Conservation (phyloP, 2,797 vertebrate species). For the Hafferia zeledoni region DNA sequence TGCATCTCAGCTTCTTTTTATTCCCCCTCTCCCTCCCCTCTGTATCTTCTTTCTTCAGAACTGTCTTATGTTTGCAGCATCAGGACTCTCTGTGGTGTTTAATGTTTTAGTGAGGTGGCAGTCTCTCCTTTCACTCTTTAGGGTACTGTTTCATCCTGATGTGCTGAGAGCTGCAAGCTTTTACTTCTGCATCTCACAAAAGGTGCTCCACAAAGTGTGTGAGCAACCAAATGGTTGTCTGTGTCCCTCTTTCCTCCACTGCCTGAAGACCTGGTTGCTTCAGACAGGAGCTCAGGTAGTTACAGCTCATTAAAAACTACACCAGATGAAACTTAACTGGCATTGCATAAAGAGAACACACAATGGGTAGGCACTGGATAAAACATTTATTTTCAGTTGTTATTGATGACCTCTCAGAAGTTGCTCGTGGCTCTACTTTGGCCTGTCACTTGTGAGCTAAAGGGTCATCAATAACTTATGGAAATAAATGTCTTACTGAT, state of each 20-base stretch:
- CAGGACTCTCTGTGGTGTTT: slow-evolving; percentile 18
- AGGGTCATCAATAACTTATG: slow-evolving; percentile 62
- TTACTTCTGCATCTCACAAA: neutral
- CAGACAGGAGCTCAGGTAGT: neutral
- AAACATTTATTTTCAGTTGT: slow-evolving; percentile 71
- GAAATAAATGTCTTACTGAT: slow-evolving; percentile 60
- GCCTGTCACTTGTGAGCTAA: slow-evolving; percentile 68
- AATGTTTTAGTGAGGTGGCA: slow-evolving; percentile 57
- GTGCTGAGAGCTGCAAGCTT: neutral
- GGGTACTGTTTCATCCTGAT: slow-evolving; percentile 35
- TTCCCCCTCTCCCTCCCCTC: neutral
- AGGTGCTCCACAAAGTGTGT: neutral
- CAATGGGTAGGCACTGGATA: slow-evolving; percentile 39
- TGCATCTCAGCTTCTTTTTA: neutral
- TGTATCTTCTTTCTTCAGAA: slow-evolving; percentile 40
- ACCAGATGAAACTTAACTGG: slow-evolving; percentile 44
- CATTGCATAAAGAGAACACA: slow-evolving; percentile 41
- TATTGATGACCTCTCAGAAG: slow-evolving; percentile 73
- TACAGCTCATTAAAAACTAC: neutral
- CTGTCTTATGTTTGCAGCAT: neutral
- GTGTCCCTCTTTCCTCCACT: neutral
- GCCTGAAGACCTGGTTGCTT: neutral
- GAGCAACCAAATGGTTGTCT: neutral
- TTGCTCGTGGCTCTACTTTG: slow-evolving; percentile 65
- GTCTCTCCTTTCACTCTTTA: slow-evolving; percentile 44